Percentiles rank a stretch among this genome's conserved stretches.
Conservation (phyloP, 2,888 invertebrate genomes). For the Heliconius erato region DNA sequence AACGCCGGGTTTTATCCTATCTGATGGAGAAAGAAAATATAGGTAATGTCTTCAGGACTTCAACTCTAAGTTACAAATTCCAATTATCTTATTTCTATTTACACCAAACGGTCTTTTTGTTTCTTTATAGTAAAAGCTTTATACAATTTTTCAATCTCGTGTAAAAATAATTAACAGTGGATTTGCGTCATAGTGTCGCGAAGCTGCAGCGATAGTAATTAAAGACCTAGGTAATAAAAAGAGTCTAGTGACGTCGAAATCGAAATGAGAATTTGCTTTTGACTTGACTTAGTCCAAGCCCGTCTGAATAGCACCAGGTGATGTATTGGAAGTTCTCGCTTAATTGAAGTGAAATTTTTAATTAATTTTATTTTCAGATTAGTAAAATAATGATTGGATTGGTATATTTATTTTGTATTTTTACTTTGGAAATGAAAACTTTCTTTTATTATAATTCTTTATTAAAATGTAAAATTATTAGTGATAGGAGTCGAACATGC, state of each 20-base stretch:
- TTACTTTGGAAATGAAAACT: too few species aligned
- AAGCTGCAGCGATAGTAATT: conserved; percentile 48
- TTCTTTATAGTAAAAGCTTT: neutral
- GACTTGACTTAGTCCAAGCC: conserved; percentile 62
- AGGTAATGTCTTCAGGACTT: too few species aligned
- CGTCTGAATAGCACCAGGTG: conserved; percentile 67
- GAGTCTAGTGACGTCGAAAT: conserved; percentile 57
- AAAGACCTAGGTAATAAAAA: conserved; percentile 53
- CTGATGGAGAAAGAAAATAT: too few species aligned
- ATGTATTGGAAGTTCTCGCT: neutral
- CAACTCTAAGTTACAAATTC: too few species aligned
- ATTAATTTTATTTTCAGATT: neutral
- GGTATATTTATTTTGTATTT: too few species aligned
- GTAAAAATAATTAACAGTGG: conserved; percentile 13
- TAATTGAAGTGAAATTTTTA: neutral
- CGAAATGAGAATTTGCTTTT: conserved; percentile 68
- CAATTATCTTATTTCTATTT: too few species aligned
- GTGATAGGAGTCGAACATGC: neutral
- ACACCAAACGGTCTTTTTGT: neutral
- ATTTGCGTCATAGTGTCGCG: conserved; percentile 24
- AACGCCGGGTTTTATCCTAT: too few species aligned
- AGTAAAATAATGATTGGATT: too few species aligned
- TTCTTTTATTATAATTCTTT: neutral
- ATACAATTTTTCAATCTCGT: neutral
- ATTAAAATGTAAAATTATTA: neutral